phyloP scores from a whole-genome alignment of 2,888 invertebrate genomes.

The Microctonus brassicae region DNA sequence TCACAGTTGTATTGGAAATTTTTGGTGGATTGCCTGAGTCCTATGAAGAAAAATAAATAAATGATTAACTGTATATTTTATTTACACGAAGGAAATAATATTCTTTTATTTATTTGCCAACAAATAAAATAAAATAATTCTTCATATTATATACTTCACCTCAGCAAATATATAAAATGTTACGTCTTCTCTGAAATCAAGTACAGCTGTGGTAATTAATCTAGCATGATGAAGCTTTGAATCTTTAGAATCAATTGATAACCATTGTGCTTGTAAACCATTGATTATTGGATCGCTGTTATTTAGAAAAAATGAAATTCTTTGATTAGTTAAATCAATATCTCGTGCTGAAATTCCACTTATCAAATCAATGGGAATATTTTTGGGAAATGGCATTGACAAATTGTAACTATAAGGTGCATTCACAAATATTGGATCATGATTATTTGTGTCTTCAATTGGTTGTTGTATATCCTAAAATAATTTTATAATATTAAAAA shows the following conservation, averaged over 20 bases:
- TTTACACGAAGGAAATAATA: no score
- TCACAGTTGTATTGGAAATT: conserved; percentile 38
- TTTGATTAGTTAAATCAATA: conserved; percentile 48
- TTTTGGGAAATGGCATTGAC: conserved; percentile 51
- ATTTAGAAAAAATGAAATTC: conserved; percentile 44
- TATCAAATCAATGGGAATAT: conserved; percentile 39
- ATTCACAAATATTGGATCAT: conserved; percentile 40
- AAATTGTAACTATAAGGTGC: conserved; percentile 45
- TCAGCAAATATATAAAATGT: conserved; percentile 44
- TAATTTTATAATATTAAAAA: neutral
- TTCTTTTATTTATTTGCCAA: no score
- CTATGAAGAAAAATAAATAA: conserved; percentile 37
- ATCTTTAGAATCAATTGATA: conserved; percentile 32
- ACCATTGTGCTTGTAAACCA: conserved; percentile 41
- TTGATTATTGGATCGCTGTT: conserved; percentile 31
- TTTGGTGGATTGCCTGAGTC: conserved; percentile 43
- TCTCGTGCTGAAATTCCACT: conserved; percentile 46
- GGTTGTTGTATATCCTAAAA: conserved; percentile 42
- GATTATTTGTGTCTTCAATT: conserved; percentile 45
- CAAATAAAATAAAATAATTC: no score
- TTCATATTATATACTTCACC: no score
- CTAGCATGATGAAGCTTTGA: conserved; percentile 43
- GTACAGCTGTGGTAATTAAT: conserved; percentile 39
- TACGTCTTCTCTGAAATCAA: conserved; percentile 40
- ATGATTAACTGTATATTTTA: neutral